Evolutionary conservation across 1,140 invertebrate species (phyloP), one percentile per base, ranked within the genome.

Genomic region (Tetragonula clypearis): DNA sequence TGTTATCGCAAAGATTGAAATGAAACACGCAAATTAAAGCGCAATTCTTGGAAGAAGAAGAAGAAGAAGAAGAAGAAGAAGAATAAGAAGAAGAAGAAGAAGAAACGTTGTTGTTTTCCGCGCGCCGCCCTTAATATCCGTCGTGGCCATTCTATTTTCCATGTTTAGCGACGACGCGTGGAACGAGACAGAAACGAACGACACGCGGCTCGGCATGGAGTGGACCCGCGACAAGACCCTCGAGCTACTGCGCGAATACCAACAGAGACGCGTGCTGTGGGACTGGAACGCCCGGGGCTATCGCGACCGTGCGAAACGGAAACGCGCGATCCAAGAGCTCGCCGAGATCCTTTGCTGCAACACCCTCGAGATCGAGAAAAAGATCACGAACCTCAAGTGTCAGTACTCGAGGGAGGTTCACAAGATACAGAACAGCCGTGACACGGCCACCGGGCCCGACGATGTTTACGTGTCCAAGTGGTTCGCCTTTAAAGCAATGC

Each of bases 381-480:
- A 95, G 68, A 95, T 95, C 90, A 95, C 95, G 11, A 95, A 95
- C 19, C 87, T 95, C 53, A 93, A 95, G 12, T 95, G 95, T 21
- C 95, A 95, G 23, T 95, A 95, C 76, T 89, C 95, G 15, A 93
- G 95, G 21, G 95, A 95, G 85, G 94, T 95, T 77, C 95, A 95
- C 69, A 95, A 95, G 84, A 92, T 92, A 81, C 92, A 93, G 69
- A 91, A 89, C 30, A 92, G 91, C 81, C 87, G 85, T 26, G 87
- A 92, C 1, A 81, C 82, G 6, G 90, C 91, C 0, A 87, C 82
- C 65, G 80, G 86, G 0, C 90, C 90, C 1, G 91, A 92, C 21
- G 92, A 92, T 73, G 81, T 92, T 75, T 92, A 92, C 56, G 90
- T 92, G 49, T 92, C 92, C 21, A 92, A 92, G 82, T 92, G 92